Base-by-base conservation (phyloP, 2,888 invertebrate species). In the Meloe dianella region DNA sequence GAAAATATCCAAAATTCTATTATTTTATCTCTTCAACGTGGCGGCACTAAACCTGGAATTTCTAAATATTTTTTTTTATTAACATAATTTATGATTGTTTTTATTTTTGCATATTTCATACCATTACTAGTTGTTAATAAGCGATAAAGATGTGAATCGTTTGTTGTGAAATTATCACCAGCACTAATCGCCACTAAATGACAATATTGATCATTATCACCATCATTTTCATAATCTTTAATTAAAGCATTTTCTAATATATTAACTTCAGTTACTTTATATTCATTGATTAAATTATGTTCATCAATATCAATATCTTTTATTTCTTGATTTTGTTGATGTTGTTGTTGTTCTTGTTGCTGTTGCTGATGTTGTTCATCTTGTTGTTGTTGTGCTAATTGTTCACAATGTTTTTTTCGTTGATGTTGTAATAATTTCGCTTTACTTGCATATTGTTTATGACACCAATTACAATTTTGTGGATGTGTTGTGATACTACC, bases 371-470 rank as follows among this genome's bases (percentile, higher is more conserved):
- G 17, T 54, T 66, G 56, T 54, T 67, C 24, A n/a, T n/a, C n/a
- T 30, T 32, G 32, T 57, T 29, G 17, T 54, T 66, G 56, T 54
- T 67, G 58, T 4, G 66, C 60, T 80, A 86, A 80, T 57, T 85
- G 72, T 57, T 84, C 84, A 0, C 87, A 83, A 74, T 92, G 92
- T 41, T 87, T 87, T 68, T 88, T 88, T 0, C 92, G 85, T 75
- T 90, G 88, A 79, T 92, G 92, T 77, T 90, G 90, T 72, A 91
- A 78, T 65, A 92, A 82, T 76, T 91, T 91, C 54, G 91, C 89
- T 78, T 92, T 91, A 75, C 93, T 92, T 27, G 92, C 92, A 82
- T 95, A 96, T 83, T 96, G 95, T 73, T 94, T 92, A 81, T 94
- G 93, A 80, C 96, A 96, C 87, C 90, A 92, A 65, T 87, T 87